Base-by-base conservation (phyloP, 2,888 invertebrate genomes). In the Copidosoma aretas region DNA sequence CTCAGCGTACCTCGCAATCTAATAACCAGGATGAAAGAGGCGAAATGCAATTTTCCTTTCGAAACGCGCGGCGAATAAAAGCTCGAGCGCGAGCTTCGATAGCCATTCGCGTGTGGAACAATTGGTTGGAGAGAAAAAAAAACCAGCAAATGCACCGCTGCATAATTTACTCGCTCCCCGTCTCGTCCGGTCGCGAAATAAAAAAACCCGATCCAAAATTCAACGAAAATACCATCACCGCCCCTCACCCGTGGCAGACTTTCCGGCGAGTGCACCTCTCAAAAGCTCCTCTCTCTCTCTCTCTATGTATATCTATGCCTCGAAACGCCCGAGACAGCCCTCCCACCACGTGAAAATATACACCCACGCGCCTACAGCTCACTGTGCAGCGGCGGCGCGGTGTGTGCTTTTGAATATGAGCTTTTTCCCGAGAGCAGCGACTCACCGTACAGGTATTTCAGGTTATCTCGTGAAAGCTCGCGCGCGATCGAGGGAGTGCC, bases 381-480 rank as follows among this genome's bases (percentile, higher is more conserved):
- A n/a, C n/a, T n/a, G n/a, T n/a, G n/a, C n/a, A n/a, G n/a, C n/a
- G 17, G 49, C 46, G 39, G 56, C 24, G 43, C 19, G 39, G 22
- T 58, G 39, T 57, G 39, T 65, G 59, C 65, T 65, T 43, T 65
- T 25, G 59, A 65, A 65, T 59, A 65, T 65, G 59, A 65, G 59
- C 58, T 59, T 59, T 59, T 59, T 59, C 52, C n/a, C 46, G 12
- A 32, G 32, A 32, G 43, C 43, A 14, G 43, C 14, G 43, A 17
- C 43, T 46, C 51, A 24, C 39, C 21, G 21, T 8, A 32, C 41
- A 19, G 21, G 22, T 8, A 2, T 15, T 10, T 3, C 41, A 15
- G 8, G 21, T 39, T 25, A 25, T 59, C 59, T 59, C 59, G 59
- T 59, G 41, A 59, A 59, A 59, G 54, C 54, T 14, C 10, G 15